Evolutionary conservation across 2,113 vertebrate species (phyloP), one percentile per base, ranked within the genome.

Genomic region (Syngnathus floridae): DNA sequence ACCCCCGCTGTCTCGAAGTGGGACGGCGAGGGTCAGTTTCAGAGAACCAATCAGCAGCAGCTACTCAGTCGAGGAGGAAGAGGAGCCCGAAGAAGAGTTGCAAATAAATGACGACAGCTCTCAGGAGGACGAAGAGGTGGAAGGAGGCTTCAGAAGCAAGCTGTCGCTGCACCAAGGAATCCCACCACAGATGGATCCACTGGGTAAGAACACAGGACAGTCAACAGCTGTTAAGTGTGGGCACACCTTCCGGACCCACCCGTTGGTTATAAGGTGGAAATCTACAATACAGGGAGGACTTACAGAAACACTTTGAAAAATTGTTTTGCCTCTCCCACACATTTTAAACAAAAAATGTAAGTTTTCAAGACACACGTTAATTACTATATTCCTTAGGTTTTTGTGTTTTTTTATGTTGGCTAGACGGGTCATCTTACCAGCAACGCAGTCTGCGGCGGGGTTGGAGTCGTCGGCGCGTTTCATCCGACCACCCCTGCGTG

Each of bases 41-140:
- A 88, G 91, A 60, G 92, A 93, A 49, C 92, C 92, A 8, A 91
- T 92, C 78, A 92, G 91, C 85, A 88, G 88, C 80, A 91, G 91
- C 74, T 92, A 90, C 65, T 87, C 88, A 1, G 78, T 89, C 0
- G 87, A 84, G 9, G 86, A 88, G 2, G 86, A 79, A 9, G 74
- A 83, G 2, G 74, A 66, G 61, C 48, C 71, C 4, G 75, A 75
- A 51, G 74, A 69, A 38, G 77, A 60, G 52, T 52, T 35, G n/a
- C 71, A 61, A 5, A 78, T 80, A 14, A 71, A 31, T 0, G 72
- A 56, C 52, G 84, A 87, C 22, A 72, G 75, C 38, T 70, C 80
- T 61, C 81, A 76, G 54, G 86, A 84, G 3, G 79, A 78, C 10
- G 90, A 90, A 0, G 86, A 89, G 63, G 74, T 61, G 2, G 84